phyloP scores from a whole-genome alignment of 2,797 vertebrate genomes.

The Zalophus californianus region DNA sequence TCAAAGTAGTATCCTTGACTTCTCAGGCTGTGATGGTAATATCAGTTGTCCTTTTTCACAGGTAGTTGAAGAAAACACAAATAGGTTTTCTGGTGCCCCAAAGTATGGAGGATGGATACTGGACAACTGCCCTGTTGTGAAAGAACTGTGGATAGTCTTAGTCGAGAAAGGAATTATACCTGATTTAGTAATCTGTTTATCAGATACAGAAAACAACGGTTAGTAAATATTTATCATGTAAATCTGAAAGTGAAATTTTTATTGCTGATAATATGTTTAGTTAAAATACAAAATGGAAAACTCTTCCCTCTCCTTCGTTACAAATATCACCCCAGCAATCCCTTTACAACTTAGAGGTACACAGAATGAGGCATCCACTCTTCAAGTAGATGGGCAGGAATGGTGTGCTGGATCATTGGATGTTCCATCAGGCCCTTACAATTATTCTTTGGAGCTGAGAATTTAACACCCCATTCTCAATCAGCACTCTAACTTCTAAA shows the following conservation, averaged over 20 bases:
- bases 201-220: slow-evolving; percentile 89
- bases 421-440: not conserved
- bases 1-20: not conserved
- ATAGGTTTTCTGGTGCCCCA: slow-evolving; percentile 86
- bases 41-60: slow-evolving; percentile 79
- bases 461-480: not conserved
- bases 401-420: not conserved
- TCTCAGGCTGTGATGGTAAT: not conserved
- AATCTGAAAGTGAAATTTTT: slow-evolving; percentile 52
- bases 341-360: not conserved
- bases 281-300: slow-evolving; percentile 59
- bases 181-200: slow-evolving; percentile 92
- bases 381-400: not conserved
- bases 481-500: slow-evolving; percentile 2
- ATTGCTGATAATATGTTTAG: slow-evolving; percentile 23
- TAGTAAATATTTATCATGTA: slow-evolving; percentile 78
- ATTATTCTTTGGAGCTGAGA: not conserved
- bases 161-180: slow-evolving; percentile 88
- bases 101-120: slow-evolving; percentile 93
- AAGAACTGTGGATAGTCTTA: slow-evolving; percentile 89
- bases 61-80: slow-evolving; percentile 84
- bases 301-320: not conserved
- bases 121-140: slow-evolving; percentile 92
- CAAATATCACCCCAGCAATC: not conserved
- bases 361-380: not conserved